A percentile compares a stretch with the other conserved stretches of the same genome.
Conservation (phyloP, 2,888 invertebrate genomes). For the Eurois occulta region DNA sequence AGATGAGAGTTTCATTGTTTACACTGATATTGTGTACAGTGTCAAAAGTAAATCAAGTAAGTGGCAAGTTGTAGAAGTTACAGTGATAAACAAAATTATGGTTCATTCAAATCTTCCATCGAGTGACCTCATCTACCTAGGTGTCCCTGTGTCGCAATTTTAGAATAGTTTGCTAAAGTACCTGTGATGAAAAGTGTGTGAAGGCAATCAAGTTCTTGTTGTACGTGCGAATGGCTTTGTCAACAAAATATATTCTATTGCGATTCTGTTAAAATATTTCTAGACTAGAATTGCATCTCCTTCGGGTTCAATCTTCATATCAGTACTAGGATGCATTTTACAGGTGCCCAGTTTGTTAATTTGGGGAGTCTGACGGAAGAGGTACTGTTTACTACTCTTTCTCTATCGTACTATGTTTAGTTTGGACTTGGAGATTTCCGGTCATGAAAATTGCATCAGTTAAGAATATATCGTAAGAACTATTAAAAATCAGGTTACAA, state of each 20-base stretch:
- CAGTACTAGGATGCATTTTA: neutral
- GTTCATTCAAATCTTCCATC: neutral
- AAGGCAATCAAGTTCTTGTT: slow-evolving; percentile 45
- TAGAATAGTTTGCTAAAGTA: slow-evolving; percentile 14
- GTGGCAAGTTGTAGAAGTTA: slow-evolving; percentile 22
- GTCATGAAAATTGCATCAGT: neutral
- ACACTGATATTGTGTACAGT: slow-evolving; percentile 65
- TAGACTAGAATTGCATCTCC: too few relatives aligned
- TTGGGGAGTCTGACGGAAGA: neutral
- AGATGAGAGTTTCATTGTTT: slow-evolving; percentile 81
- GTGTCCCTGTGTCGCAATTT: neutral
- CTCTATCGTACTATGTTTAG: neutral
- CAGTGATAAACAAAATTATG: neutral
- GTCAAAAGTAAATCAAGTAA: slow-evolving; percentile 53
- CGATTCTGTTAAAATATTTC: neutral
- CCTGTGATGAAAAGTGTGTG: slow-evolving; percentile 42
- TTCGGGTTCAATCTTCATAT: neutral
- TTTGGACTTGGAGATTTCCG: neutral
- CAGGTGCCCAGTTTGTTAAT: neutral
- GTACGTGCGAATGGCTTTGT: slow-evolving; percentile 4
- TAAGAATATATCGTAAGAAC: neutral
- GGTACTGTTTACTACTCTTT: neutral
- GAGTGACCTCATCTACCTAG: neutral
- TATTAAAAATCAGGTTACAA: neutral
- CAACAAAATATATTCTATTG: neutral